Evolutionary conservation across 2,797 vertebrate genomes (phyloP).

Genomic region (Danionella dracula): DNA sequence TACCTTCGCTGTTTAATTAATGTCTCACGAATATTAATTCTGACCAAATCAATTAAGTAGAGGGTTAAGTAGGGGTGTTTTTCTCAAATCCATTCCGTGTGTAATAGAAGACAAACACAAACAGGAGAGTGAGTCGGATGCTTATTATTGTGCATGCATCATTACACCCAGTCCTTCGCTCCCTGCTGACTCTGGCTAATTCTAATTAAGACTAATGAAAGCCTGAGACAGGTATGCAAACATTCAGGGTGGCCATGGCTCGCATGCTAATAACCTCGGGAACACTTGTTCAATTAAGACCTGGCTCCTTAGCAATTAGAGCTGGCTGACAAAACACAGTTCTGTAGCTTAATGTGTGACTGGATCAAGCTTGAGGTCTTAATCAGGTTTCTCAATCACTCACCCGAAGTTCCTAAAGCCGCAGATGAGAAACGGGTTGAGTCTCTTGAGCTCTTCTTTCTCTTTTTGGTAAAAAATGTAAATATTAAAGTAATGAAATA

Average conservation of each 20-base stretch:
- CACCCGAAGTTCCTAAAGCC: slow-evolving; percentile 66
- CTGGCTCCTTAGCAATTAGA: slow-evolving; percentile 81
- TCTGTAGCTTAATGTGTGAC: slow-evolving; percentile 43
- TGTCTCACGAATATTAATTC: slow-evolving; percentile 89
- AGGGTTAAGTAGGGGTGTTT: slow-evolving; percentile 26
- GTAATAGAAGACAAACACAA: slow-evolving; percentile 20
- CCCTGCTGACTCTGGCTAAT: slow-evolving; percentile 86
- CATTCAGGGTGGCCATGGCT: slow-evolving; percentile 82
- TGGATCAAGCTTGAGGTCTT: slow-evolving; percentile 49
- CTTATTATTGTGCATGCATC: slow-evolving; percentile 80
- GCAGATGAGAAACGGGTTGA: slow-evolving; percentile 40
- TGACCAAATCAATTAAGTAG: slow-evolving; percentile 85
- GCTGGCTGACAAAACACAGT: slow-evolving; percentile 76
- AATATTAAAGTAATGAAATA: too few species aligned
- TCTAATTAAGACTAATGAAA: slow-evolving; percentile 96
- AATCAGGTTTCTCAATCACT: slow-evolving; percentile 76
- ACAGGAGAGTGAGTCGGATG: slow-evolving; percentile 67
- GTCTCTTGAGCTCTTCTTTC: too few species aligned
- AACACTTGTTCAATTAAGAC: slow-evolving; percentile 82
- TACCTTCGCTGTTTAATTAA: slow-evolving; percentile 86
- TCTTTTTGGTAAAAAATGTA: too few species aligned
- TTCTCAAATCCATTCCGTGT: slow-evolving; percentile 21
- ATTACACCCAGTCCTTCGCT: slow-evolving; percentile 80
- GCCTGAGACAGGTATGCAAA: slow-evolving; percentile 88
- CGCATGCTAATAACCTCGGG: slow-evolving; percentile 80